Evolutionary conservation across 2,797 vertebrate genomes (phyloP).

Genomic region (Mastacembelus armatus): DNA sequence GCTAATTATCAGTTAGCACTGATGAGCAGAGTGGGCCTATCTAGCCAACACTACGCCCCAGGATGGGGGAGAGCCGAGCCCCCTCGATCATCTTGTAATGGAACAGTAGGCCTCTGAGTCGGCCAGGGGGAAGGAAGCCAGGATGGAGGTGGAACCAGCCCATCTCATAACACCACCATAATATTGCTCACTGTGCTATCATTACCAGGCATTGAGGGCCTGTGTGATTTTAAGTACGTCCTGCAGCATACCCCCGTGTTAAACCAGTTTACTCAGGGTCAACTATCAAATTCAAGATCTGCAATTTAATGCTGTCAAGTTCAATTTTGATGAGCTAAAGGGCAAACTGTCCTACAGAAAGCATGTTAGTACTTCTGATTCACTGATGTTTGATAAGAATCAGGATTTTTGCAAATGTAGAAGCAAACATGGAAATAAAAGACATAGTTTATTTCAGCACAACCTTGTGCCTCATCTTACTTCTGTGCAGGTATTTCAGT

Average conservation of each 20-base stretch:
- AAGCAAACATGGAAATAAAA: no score
- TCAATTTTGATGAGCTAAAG: conserved; percentile 37
- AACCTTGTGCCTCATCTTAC: conserved; percentile 9
- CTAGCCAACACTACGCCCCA: conserved; percentile 61
- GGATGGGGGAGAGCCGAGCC: conserved; percentile 62
- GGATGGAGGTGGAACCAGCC: conserved; percentile 56
- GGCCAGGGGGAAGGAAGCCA: conserved; percentile 56
- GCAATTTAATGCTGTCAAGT: conserved; percentile 39
- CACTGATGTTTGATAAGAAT: neutral
- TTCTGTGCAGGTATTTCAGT: conserved; percentile 14
- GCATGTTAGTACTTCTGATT: neutral
- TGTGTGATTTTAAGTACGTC: conserved; percentile 53
- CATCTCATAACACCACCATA: conserved; percentile 60
- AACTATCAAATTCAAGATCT: conserved; percentile 47
- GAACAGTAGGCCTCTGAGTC: conserved; percentile 64
- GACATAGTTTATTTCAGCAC: neutral
- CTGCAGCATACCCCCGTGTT: conserved; percentile 40
- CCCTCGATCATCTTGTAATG: conserved; percentile 79
- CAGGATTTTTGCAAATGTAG: neutral
- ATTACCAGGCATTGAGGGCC: conserved; percentile 56
- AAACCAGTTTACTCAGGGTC: conserved; percentile 40
- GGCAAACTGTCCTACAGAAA: conserved; percentile 26
- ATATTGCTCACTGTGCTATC: conserved; percentile 57
- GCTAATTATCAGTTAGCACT: conserved; percentile 82
- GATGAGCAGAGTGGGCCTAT: conserved; percentile 77